A percentile compares a stretch with the other conserved stretches of the same genome.
These are phyloP conservation scores for Cantharis lateralis DNA, from an alignment of 2,888 invertebrate species.

Conservation along the genomic window DNA sequence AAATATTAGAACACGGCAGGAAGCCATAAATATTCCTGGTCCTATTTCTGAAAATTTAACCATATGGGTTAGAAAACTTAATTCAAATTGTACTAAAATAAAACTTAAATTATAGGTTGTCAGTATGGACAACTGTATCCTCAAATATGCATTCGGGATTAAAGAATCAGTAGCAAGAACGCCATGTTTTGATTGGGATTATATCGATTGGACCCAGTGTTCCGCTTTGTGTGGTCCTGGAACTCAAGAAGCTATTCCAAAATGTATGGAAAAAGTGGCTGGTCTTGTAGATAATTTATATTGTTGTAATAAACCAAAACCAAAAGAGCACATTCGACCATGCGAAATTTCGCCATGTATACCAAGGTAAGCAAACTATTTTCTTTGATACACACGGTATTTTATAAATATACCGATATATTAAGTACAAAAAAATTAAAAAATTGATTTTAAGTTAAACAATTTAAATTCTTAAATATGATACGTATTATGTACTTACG, in stretches of 20 bases:
- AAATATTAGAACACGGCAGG: slow-evolving; percentile 49
- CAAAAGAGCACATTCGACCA: slow-evolving; percentile 31
- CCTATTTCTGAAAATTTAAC: slow-evolving; percentile 57
- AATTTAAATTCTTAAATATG: neutral
- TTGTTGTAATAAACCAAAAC: slow-evolving; percentile 32
- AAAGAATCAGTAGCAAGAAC: slow-evolving; percentile 39
- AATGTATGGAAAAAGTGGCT: slow-evolving; percentile 37
- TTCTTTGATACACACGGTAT: too few species aligned
- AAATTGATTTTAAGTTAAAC: too few species aligned
- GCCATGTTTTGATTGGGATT: slow-evolving; percentile 59
- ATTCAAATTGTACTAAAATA: slow-evolving; percentile 37
- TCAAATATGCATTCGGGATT: slow-evolving; percentile 37
- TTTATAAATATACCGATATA: too few species aligned
- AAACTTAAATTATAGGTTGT: slow-evolving; percentile 34
- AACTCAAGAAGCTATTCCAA: slow-evolving; percentile 42
- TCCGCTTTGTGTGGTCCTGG: slow-evolving; percentile 62
- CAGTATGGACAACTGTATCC: slow-evolving; percentile 35
- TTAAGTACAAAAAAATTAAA: too few species aligned
- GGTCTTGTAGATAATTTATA: slow-evolving; percentile 39
- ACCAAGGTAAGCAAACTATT: slow-evolving; percentile 32
- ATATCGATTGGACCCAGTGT: slow-evolving; percentile 60
- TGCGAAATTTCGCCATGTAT: slow-evolving; percentile 40
- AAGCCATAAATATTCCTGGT: slow-evolving; percentile 57
- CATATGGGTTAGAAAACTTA: slow-evolving; percentile 54
- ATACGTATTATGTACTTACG: neutral